A percentile compares a stretch with the other conserved stretches of the same genome.
Evolutionary conservation across 2,113 vertebrate genomes (phyloP).

Genomic region (Podilymbus podiceps): DNA sequence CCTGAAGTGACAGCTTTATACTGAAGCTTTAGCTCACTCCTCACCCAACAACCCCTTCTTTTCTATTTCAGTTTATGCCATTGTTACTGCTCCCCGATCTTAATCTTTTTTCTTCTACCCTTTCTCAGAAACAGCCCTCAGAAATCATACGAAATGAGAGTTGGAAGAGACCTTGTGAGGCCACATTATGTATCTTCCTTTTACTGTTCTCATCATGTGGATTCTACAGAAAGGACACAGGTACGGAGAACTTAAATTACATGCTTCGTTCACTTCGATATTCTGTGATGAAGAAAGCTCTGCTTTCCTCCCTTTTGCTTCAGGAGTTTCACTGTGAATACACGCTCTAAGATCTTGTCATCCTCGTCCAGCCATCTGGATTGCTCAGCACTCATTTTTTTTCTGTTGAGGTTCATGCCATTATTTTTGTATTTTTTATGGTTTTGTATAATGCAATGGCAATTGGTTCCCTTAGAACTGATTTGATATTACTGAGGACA

Average conservation of each 20-base stretch:
- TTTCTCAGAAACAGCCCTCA: not conserved
- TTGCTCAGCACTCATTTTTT: not conserved
- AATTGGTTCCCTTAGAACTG: not conserved
- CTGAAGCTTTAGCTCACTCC: not conserved
- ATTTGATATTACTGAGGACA: not conserved
- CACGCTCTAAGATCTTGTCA: not conserved
- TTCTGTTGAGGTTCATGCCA: not conserved
- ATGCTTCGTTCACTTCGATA: not conserved
- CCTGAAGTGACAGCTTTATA: not conserved
- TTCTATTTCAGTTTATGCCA: not conserved
- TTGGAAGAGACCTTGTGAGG: fast-evolving
- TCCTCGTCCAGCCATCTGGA: not conserved
- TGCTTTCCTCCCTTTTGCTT: not conserved
- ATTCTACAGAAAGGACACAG: not conserved
- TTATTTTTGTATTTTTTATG: not conserved
- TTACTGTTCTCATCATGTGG: not conserved
- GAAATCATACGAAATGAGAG: not conserved
- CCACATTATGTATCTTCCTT: not conserved
- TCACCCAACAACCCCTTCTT: not conserved
- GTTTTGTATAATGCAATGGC: not conserved
- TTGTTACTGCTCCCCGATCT: not conserved
- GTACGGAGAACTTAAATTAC: not conserved
- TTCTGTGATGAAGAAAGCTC: not conserved
- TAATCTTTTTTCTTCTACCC: not conserved
- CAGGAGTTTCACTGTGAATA: not conserved